These are phyloP conservation scores for Eupithecia insigniata DNA, from an alignment of 2,888 invertebrate species.

Conservation along the genomic window DNA sequence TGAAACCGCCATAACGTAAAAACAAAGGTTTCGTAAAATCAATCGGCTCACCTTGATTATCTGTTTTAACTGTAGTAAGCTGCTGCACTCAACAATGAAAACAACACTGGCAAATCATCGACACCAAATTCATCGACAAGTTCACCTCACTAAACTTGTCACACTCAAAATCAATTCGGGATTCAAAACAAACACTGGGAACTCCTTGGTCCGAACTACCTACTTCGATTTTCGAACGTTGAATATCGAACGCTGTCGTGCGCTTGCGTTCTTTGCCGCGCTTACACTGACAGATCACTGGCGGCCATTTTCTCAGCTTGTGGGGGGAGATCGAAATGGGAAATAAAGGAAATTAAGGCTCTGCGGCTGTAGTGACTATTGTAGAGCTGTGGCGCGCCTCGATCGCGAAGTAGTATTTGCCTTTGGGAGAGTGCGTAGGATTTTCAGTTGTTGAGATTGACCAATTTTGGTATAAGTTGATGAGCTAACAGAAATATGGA, in stretches of 20 bases:
- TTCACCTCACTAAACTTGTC: constrained; percentile 39
- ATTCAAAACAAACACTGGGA: constrained; percentile 37
- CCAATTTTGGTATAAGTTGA: not conserved
- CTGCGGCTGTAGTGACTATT: constrained; percentile 41
- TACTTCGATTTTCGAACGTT: constrained; percentile 46
- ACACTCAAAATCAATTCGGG: constrained; percentile 31
- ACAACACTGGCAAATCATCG: constrained; percentile 40
- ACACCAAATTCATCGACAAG: constrained; percentile 28
- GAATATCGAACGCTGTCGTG: constrained; percentile 52
- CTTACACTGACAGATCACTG: constrained; percentile 66
- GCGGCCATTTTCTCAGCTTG: constrained; percentile 72
- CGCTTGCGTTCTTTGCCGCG: constrained; percentile 70
- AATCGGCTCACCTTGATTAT: constrained; percentile 72
- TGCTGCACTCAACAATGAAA: constrained; percentile 68
- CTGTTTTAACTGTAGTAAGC: constrained; percentile 80
- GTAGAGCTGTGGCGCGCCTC: constrained; percentile 18
- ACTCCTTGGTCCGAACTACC: constrained; percentile 48
- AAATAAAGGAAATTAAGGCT: constrained; percentile 73
- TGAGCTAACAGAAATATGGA: not conserved
- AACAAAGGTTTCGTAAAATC: constrained; percentile 55
- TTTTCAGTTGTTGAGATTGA: constrained; percentile 21
- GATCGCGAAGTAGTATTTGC: constrained; percentile 15
- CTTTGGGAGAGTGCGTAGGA: constrained; percentile 35
- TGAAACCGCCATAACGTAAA: constrained; percentile 18
- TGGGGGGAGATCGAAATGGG: constrained; percentile 75